These are phyloP conservation scores for Chaetophractus vellerosus DNA, from an alignment of 2,797 vertebrate species.

Conservation along the genomic window DNA sequence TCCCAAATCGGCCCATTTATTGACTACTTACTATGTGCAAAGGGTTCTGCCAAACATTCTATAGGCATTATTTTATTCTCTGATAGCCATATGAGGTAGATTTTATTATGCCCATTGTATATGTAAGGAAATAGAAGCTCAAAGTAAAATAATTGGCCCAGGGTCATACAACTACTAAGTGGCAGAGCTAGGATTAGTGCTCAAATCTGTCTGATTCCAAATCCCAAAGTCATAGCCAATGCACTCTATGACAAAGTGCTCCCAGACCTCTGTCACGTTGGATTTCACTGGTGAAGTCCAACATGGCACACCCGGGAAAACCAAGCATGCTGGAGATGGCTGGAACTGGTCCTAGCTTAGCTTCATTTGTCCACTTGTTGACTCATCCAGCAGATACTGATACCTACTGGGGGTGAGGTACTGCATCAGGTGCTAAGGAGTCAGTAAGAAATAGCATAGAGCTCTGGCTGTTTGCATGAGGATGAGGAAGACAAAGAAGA, in stretches of 20 bases:
- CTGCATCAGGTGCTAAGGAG: neutral
- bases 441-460: neutral
- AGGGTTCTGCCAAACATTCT: conserved; percentile 7
- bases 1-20: neutral
- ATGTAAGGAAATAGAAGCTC: conserved; percentile 18
- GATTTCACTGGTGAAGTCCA: neutral
- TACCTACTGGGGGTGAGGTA: neutral
- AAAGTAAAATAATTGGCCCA: conserved; percentile 22
- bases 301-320: neutral
- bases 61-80: conserved; percentile 46
- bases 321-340: neutral
- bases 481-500: neutral
- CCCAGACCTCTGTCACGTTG: neutral
- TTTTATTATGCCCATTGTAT: conserved; percentile 46
- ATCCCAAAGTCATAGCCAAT: neutral
- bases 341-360: neutral
- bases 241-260: neutral
- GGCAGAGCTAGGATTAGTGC: neutral
- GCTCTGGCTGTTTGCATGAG: neutral
- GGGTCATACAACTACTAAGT: neutral
- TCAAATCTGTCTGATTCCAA: neutral
- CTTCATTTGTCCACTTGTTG: neutral
- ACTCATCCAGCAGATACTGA: neutral
- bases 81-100: conserved; percentile 31
- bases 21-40: neutral